These are phyloP conservation scores for Phenganax subtilis DNA, from an alignment of 92 coral and sea anemone species.

Conservation along the genomic window DNA sequence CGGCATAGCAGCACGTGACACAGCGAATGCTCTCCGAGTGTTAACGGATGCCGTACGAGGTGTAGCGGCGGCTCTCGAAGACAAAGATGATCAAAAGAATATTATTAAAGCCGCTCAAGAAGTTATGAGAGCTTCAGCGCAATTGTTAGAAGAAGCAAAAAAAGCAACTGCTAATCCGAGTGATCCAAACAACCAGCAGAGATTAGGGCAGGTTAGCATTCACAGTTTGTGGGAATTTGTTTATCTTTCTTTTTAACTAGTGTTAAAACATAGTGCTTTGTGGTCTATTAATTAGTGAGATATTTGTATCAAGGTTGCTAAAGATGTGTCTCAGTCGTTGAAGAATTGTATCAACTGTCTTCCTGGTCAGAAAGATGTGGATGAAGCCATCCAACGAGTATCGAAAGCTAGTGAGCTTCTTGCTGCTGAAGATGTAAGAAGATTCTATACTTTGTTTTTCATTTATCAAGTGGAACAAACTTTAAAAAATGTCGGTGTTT, in stretches of 20 bases:
- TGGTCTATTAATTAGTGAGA: no score
- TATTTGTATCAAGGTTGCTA: slow-evolving; percentile 68
- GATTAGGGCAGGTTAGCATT: slow-evolving; percentile 73
- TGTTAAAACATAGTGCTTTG: no score
- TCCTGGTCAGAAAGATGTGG: slow-evolving; percentile 96
- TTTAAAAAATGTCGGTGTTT: background rate
- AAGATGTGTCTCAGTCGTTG: slow-evolving; percentile 81
- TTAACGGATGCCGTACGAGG: slow-evolving; percentile 91
- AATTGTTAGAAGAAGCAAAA: slow-evolving; percentile 83
- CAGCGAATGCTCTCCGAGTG: slow-evolving; percentile 85
- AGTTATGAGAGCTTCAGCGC: slow-evolving; percentile 85
- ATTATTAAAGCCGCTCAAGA: slow-evolving; percentile 87
- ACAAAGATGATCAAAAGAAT: slow-evolving; percentile 74
- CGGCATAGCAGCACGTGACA: slow-evolving; percentile 95
- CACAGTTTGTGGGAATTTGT: background rate
- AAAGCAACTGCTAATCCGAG: slow-evolving; percentile 78
- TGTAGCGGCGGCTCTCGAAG: slow-evolving; percentile 89
- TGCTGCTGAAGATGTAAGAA: slow-evolving; percentile 72
- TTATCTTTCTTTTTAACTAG: no score
- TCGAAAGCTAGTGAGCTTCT: slow-evolving; percentile 74
- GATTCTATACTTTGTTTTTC: background rate
- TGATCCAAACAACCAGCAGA: slow-evolving; percentile 83
- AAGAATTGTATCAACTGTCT: slow-evolving; percentile 97
- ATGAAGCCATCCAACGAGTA: slow-evolving; percentile 91
- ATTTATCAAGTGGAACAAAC: background rate